Base-by-base conservation (phyloP, 1,140 invertebrate genomes). In the Colletes latitarsis region DNA sequence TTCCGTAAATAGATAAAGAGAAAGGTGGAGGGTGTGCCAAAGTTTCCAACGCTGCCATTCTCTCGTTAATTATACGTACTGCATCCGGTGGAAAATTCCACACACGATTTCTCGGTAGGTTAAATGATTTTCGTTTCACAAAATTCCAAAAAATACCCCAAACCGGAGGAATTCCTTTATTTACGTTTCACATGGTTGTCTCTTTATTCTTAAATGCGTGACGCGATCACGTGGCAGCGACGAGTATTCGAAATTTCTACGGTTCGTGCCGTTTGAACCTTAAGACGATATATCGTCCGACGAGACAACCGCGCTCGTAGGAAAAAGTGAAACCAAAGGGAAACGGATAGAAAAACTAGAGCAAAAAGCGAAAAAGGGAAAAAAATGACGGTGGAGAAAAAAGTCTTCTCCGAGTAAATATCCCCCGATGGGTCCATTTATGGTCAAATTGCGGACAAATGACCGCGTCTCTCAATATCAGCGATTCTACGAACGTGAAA, bases 401-500 rank as follows among this genome's bases (percentile, higher is more conserved):
- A 68, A 70, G 8, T 10, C 43, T 49, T 19, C n/a, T 15, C 9
- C 49, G 53, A 69, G 81, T 89, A 90, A 91, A 90, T 88, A 86
- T 81, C 70, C 63, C 68, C 66, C 53, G 72, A 60, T 63, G 52
- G 88, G 86, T 89, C 72, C 77, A 90, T 92, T 91, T 91, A 86
- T 88, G 89, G 87, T 84, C 82, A 89, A 91, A 89, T 89, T 90
- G 90, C 85, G 90, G 90, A 91, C 90, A 91, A 92, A 92, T 92
- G 89, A 91, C 82, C 81, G 84, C 80, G 81, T 86, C 85, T 86
- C 85, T 89, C 83, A 75, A 88, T 90, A 39, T 63, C 4, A 39
- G 15, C 78, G 63, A 64, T 57, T 72, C 60, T 57, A 81, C 46
- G 19, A 49, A n/a, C 8, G 17, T 5, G 57, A 41, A 14, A 30